phyloP scores from a whole-genome alignment of 2,888 invertebrate species.

The Pheosia gnoma region DNA sequence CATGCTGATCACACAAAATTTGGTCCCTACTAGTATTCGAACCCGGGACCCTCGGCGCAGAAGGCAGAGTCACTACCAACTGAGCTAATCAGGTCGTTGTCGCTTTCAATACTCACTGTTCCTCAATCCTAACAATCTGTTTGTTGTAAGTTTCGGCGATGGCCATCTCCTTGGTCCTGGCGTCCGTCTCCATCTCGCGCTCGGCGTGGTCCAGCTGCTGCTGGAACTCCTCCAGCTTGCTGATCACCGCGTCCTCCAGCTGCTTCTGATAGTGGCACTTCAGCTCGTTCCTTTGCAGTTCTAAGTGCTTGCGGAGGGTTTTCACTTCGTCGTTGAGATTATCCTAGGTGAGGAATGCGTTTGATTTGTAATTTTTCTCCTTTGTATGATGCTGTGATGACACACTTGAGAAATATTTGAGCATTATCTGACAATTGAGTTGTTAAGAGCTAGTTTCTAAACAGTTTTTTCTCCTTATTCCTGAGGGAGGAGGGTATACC shows the following conservation, averaged over 20 bases:
- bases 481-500: too few relatives aligned
- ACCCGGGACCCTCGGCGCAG: too few relatives aligned
- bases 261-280: constrained; percentile 92
- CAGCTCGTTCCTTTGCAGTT: constrained; percentile 87
- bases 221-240: constrained; percentile 90
- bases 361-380: background rate
- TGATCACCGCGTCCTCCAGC: constrained; percentile 89
- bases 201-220: constrained; percentile 89
- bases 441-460: too few relatives aligned
- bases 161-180: constrained; percentile 85
- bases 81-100: too few relatives aligned
- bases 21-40: too few relatives aligned
- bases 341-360: constrained; percentile 53
- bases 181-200: constrained; percentile 85
- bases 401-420: too few relatives aligned
- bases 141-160: constrained; percentile 88
- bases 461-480: too few relatives aligned
- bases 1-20: too few relatives aligned
- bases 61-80: too few relatives aligned
- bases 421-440: too few relatives aligned
- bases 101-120: constrained; percentile 61
- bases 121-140: constrained; percentile 88
- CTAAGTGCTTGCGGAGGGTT: constrained; percentile 78
- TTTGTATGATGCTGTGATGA: background rate
- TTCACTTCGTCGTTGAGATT: constrained; percentile 82